These are phyloP conservation scores for Drosophila watanabei DNA, from an alignment of 1,140 invertebrate genomes.

Conservation along the genomic window DNA sequence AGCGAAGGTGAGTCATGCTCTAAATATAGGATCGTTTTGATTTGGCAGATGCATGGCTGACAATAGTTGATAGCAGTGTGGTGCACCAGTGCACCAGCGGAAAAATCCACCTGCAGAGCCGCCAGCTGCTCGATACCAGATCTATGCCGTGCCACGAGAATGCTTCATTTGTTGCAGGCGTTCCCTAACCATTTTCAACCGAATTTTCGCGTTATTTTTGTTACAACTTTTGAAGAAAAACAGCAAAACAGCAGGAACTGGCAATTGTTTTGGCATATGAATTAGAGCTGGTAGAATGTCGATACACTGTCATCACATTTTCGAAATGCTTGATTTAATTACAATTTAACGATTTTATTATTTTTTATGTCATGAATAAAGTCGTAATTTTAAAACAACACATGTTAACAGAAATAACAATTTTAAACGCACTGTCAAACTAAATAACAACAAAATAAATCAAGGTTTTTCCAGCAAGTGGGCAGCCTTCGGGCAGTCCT, in stretches of 20 bases:
- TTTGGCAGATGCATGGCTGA: slow-evolving; percentile 33
- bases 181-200: not conserved
- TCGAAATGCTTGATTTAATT: not conserved
- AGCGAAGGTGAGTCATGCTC: slow-evolving; percentile 25
- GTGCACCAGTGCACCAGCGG: slow-evolving; percentile 13
- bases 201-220: slow-evolving; percentile 4
- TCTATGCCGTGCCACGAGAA: not conserved
- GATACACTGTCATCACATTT: not conserved
- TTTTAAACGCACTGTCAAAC: not conserved
- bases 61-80: slow-evolving; percentile 15
- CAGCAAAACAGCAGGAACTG: slow-evolving; percentile 26
- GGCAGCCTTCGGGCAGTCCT: not conserved
- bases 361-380: not conserved
- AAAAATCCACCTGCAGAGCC: slow-evolving; percentile 18
- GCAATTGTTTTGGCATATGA: slow-evolving; percentile 50
- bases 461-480: not conserved
- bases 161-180: not conserved
- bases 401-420: not conserved
- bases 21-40: slow-evolving; percentile 22
- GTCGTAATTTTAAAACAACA: not conserved
- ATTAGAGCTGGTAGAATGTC: slow-evolving; percentile 10
- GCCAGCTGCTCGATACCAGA: not conserved
- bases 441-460: not conserved
- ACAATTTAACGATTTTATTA: too few species aligned
- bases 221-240: slow-evolving; percentile 8